Percentiles rank a stretch among this genome's conserved stretches.
These are phyloP conservation scores for Cetoscarus ocellatus DNA, from an alignment of 2,797 vertebrate genomes.

Conservation along the genomic window DNA sequence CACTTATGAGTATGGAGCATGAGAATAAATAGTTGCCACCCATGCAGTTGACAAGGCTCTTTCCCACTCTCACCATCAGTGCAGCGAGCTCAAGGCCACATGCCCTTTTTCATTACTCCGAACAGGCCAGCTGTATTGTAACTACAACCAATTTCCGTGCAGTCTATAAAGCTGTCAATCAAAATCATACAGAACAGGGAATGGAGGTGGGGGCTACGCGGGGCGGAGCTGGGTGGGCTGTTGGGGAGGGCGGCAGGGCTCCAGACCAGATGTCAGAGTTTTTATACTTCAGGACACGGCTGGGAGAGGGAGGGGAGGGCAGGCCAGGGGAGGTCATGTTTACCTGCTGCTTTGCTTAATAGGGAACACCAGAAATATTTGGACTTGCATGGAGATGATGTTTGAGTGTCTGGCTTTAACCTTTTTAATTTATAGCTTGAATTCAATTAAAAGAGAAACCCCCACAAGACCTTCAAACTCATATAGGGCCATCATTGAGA, in stretches of 20 bases:
- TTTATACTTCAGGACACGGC: slow-evolving; percentile 53
- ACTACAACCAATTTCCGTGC: slow-evolving; percentile 90
- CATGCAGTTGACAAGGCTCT: slow-evolving; percentile 75
- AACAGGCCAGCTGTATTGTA: slow-evolving; percentile 87
- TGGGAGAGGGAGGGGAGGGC: slow-evolving; percentile 4
- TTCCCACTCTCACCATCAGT: slow-evolving; percentile 64
- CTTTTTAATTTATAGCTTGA: not conserved
- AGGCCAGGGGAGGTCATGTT: slow-evolving; percentile 33
- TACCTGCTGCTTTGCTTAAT: slow-evolving; percentile 44
- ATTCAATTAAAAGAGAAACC: not conserved
- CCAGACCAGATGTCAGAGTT: slow-evolving; percentile 83
- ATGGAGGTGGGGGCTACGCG: slow-evolving; percentile 60
- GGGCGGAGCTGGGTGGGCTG: slow-evolving; percentile 71
- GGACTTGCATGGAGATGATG: slow-evolving; percentile 7
- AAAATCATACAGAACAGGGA: slow-evolving; percentile 81
- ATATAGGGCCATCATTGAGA: too few species aligned
- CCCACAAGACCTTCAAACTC: too few species aligned
- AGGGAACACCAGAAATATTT: slow-evolving; percentile 26
- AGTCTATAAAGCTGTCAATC: slow-evolving; percentile 90
- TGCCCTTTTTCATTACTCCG: slow-evolving; percentile 86
- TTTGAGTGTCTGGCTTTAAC: not conserved
- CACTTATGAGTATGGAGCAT: slow-evolving; percentile 1
- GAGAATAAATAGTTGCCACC: slow-evolving; percentile 78
- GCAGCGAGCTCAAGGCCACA: slow-evolving; percentile 80
- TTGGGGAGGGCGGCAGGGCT: slow-evolving; percentile 56